Base-by-base conservation (phyloP, 2,888 invertebrate species). In the Amphimallon solstitiale region DNA sequence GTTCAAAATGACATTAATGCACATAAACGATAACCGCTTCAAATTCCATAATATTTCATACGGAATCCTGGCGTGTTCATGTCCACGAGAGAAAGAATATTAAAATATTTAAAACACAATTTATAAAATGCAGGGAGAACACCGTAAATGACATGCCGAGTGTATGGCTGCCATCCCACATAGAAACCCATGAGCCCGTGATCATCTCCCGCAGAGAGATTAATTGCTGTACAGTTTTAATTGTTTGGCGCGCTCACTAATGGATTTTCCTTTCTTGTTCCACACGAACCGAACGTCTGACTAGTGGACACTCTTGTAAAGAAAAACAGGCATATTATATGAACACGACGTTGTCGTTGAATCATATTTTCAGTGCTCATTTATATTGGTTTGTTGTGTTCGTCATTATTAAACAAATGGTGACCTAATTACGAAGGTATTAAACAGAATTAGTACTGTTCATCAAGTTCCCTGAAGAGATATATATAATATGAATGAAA, bases 221-320 rank as follows among this genome's bases (percentile, higher is more conserved):
- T 74, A 75, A 75, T 75, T 75, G 72, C 72, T 71, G 67, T 67
- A 65, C 68, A 67, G 70, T 68, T 72, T 75, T 75, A 75, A 75
- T 75, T 75, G 73, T 73, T 69, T 70, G 72, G 73, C 71, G 72
- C 71, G 69, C 70, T 69, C 71, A 65, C 74, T 75, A 75, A 75
- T 75, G 74, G 75, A 74, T 73, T 71, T 70, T 49, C 35, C 35
- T 51, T 43, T 62, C 62, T 62, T 62, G 37, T 51, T 49, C 35
- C 29, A 34, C 35, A n/a, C 21, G 15, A 37, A 37, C 37, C 52
- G 54, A 40, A n/a, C n/a, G n/a, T n/a, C 54, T 7, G 48, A 17
- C 48, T 14, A 56, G 21, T 15, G 34, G 49, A 37, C 29, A 19
- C 40, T 38, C 35, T 29, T 49, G 38, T 35, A 21, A 51, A 52